Evolutionary conservation across 2,888 invertebrate species (phyloP).

Genomic region (Chorisops tibialis): DNA sequence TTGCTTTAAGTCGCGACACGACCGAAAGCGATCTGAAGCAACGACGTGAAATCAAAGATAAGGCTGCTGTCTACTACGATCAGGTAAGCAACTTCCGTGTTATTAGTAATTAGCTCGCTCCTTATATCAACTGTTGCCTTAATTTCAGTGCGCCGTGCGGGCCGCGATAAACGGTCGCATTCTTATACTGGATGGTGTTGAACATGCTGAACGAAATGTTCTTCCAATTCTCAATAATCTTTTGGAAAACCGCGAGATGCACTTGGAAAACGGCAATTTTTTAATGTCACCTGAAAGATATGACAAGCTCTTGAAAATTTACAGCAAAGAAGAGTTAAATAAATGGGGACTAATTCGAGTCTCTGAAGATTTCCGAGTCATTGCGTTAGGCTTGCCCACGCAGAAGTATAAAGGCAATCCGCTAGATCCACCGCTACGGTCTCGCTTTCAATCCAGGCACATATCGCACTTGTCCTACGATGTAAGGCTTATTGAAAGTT

Average conservation of each 20-base stretch:
- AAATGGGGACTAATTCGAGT: conserved; percentile 89
- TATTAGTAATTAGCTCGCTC: too few species aligned
- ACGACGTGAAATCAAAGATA: conserved; percentile 82
- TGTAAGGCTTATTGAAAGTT: conserved; percentile 37
- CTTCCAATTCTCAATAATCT: conserved; percentile 94
- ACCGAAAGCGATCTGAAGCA: conserved; percentile 97
- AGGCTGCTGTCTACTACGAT: conserved; percentile 89
- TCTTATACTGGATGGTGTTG: conserved; percentile 90
- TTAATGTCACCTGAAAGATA: conserved; percentile 85
- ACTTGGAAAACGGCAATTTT: conserved; percentile 93
- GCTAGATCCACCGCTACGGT: conserved; percentile 90
- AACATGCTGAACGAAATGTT: conserved; percentile 96
- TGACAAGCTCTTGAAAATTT: conserved; percentile 80
- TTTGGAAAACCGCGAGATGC: conserved; percentile 96
- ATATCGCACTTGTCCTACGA: conserved; percentile 55
- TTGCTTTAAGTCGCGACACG: conserved; percentile 90
- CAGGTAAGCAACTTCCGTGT: conserved; percentile 71
- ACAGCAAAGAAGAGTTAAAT: conserved; percentile 73
- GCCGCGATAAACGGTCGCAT: conserved; percentile 88
- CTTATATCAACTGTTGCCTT: not conserved
- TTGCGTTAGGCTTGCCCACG: conserved; percentile 88
- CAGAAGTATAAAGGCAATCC: conserved; percentile 89
- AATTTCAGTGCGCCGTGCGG: conserved; percentile 78
- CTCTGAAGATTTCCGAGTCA: conserved; percentile 86
- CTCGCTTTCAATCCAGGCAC: conserved; percentile 91